Evolutionary conservation across 2,113 vertebrate genomes (phyloP), one percentile per base, ranked within the genome.

Genomic region (Vidua macroura): DNA sequence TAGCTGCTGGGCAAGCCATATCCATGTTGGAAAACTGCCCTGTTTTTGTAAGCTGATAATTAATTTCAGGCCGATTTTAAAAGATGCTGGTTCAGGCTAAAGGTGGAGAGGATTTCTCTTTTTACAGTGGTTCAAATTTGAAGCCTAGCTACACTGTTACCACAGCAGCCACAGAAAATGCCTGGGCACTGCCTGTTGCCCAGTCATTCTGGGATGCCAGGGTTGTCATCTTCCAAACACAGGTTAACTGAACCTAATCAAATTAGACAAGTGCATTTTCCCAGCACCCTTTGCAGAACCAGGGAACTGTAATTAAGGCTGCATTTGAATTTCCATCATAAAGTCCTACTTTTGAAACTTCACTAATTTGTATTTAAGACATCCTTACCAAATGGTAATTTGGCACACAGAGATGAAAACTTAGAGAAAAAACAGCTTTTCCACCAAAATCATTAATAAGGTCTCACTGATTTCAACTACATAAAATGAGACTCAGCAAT

Each of bases 1-100:
- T 0, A 64, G 6, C 1, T 48, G 20, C 1, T 62, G 33, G 58
- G 35, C 20, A 87, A 55, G 35, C 5, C 22, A 46, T 22, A 59
- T 4, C 16, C 10, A 5, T 1, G 2, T 6, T 60, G 74, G 55
- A 59, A 59, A 80, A 39, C 21, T 51, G 25, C 15, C 0, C 2
- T 39, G 30, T 3, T 67, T 70, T 58, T 55, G 7, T 27, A 70
- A 87, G 22, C n/a, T 85, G 60, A 67, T 49, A 13, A 35, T 30
- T 31, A 79, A 56, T 63, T 56, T 23, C 31, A 59, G 10, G 39
- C 33, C 22, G 19, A 60, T 51, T 75, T 76, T 48, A n/a, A 59
- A 74, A 77, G 25, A 18, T 55, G 23, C 33, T 48, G 19, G 18
- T 23, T 48, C 64, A 67, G 60, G 25, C 12, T 37, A 21, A 3